These are phyloP conservation scores for Pimephales promelas DNA, from an alignment of 2,113 vertebrate genomes.

Conservation along the genomic window DNA sequence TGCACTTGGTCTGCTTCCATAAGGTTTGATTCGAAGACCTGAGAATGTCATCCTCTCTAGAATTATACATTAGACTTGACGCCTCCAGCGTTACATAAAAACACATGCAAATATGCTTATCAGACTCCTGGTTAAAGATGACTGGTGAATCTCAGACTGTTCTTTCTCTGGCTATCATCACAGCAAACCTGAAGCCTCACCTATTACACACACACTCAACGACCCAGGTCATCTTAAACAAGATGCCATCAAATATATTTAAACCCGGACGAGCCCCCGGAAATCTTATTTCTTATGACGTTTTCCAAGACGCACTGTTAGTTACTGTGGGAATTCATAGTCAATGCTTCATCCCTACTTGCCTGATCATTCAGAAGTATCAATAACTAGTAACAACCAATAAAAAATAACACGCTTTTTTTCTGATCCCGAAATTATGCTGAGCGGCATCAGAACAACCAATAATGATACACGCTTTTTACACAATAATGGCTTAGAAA, in stretches of 20 bases:
- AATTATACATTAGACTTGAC: constrained; percentile 2
- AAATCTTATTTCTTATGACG: neutral
- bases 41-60: neutral
- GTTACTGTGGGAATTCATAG: neutral
- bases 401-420: neutral
- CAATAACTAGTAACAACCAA: neutral
- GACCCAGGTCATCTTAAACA: constrained; percentile 67
- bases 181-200: constrained; percentile 38
- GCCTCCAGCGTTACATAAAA: constrained; percentile 11
- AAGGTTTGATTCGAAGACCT: neutral
- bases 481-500: neutral
- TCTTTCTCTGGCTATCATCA: constrained; percentile 18
- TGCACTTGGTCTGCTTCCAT: neutral
- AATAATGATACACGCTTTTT: neutral
- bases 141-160: neutral
- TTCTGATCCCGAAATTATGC: neutral
- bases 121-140: constrained; percentile 5
- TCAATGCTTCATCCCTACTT: neutral
- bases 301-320: neutral
- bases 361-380: neutral
- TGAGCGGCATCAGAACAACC: neutral
- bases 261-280: neutral
- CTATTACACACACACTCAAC: constrained; percentile 12
- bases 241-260: constrained; percentile 1
- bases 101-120: constrained; percentile 27